A percentile compares a stretch with the other conserved stretches of the same genome.
phyloP scores from a whole-genome alignment of 2,888 invertebrate genomes.

The Scotopteryx bipunctaria region DNA sequence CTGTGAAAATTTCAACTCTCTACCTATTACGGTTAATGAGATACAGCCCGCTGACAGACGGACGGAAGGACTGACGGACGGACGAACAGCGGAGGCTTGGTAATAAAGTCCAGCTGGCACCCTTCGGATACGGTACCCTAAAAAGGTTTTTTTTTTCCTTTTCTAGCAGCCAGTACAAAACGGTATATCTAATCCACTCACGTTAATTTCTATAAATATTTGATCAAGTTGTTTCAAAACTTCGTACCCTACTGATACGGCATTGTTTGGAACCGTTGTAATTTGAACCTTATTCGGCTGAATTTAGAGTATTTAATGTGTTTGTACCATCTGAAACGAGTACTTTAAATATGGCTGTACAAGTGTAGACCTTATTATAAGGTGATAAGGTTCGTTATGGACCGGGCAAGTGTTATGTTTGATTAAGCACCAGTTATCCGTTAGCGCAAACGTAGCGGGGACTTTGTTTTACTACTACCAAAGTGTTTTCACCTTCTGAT shows the following conservation, averaged over 20 bases:
- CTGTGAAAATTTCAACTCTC: too few relatives aligned
- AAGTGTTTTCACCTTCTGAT: not conserved
- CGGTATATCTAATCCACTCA: slow-evolving; percentile 29
- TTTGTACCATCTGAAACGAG: not conserved
- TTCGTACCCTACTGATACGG: slow-evolving; percentile 32
- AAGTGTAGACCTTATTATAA: slow-evolving; percentile 7
- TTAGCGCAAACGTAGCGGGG: slow-evolving; percentile 53
- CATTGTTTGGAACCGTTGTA: slow-evolving; percentile 2
- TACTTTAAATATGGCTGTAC: not conserved
- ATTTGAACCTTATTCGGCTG: slow-evolving; percentile 19
- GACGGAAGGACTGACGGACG: too few relatives aligned
- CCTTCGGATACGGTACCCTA: too few relatives aligned
- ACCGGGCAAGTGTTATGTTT: slow-evolving; percentile 23
- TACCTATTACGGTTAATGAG: too few relatives aligned
- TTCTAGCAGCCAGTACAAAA: too few relatives aligned
- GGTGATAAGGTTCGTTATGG: slow-evolving; percentile 6
- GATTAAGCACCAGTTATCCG: slow-evolving; percentile 43
- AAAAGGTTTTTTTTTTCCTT: too few relatives aligned
- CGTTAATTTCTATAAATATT: slow-evolving; percentile 48
- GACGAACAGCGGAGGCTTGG: too few relatives aligned
- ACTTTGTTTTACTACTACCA: slow-evolving; percentile 33
- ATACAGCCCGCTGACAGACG: too few relatives aligned
- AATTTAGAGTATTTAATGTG: slow-evolving; percentile 10
- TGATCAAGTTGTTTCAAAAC: slow-evolving; percentile 51
- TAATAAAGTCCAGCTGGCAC: too few relatives aligned